Evolutionary conservation across 2,888 invertebrate species (phyloP).

Genomic region (Lacanobia wlatinum): DNA sequence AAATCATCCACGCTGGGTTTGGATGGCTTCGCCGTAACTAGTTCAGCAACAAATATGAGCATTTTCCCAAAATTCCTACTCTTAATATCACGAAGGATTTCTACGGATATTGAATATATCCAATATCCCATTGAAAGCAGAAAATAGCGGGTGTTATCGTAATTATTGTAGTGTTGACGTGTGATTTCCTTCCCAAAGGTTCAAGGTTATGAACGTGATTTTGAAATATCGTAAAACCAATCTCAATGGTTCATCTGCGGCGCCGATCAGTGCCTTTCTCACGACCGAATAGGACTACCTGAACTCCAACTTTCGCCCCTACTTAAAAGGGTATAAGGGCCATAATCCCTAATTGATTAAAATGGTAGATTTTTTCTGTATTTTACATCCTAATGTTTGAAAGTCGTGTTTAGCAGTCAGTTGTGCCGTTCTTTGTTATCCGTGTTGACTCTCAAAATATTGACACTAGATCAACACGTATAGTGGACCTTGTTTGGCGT

Average conservation of each 20-base stretch:
- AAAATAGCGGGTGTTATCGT: conserved; percentile 56
- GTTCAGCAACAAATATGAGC: too few relatives aligned
- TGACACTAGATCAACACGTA: conserved; percentile 76
- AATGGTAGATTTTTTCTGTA: conserved; percentile 66
- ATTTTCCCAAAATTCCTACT: not conserved
- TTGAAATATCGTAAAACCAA: conserved; percentile 88
- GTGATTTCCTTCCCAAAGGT: conserved; percentile 85
- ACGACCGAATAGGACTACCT: conserved; percentile 73
- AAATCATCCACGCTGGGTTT: too few relatives aligned
- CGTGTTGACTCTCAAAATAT: conserved; percentile 83
- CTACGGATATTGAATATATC: conserved; percentile 9
- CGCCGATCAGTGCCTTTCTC: conserved; percentile 83
- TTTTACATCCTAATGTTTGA: conserved; percentile 81
- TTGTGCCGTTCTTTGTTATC: conserved; percentile 87
- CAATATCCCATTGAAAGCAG: conserved; percentile 39
- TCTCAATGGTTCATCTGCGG: conserved; percentile 82
- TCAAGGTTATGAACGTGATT: conserved; percentile 88
- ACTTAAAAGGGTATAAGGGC: conserved; percentile 64
- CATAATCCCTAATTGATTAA: conserved; percentile 66
- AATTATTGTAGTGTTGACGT: conserved; percentile 75
- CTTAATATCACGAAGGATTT: not conserved
- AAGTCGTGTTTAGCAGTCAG: conserved; percentile 84
- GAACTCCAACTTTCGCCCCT: conserved; percentile 58
- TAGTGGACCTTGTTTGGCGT: conserved; percentile 69
- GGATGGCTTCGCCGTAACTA: too few relatives aligned